Conservation (phyloP, 2,797 vertebrate genomes). For the Peromyscus eremicus region DNA sequence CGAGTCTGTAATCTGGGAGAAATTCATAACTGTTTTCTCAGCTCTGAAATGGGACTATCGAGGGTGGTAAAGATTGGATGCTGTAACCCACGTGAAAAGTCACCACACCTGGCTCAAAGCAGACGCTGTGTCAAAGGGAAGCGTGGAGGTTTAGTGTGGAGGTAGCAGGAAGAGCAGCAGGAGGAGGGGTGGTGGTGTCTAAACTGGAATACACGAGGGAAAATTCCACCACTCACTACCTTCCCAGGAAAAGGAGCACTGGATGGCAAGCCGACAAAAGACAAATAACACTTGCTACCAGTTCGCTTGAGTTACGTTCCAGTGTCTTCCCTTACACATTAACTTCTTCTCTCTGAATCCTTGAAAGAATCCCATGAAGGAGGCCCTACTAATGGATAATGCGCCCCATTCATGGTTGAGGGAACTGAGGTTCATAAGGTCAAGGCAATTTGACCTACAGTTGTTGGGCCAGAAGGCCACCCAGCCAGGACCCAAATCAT, state of each 20-base stretch:
- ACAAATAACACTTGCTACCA: background rate
- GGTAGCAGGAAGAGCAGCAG: background rate
- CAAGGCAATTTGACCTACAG: background rate
- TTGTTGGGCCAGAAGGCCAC: background rate
- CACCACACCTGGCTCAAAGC: background rate
- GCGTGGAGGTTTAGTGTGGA: background rate
- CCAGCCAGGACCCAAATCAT: background rate
- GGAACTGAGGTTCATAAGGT: background rate
- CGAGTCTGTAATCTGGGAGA: background rate
- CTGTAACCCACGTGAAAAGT: fast-evolving
- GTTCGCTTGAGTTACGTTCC: background rate
- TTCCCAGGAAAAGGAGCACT: background rate
- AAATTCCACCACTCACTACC: background rate
- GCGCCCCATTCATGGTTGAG: background rate
- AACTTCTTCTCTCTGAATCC: background rate
- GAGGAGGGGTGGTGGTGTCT: background rate
- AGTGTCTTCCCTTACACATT: background rate
- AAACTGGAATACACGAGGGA: background rate
- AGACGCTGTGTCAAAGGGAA: background rate
- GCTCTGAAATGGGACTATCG: background rate
- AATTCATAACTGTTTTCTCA: background rate
- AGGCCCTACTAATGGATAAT: background rate
- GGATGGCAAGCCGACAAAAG: background rate
- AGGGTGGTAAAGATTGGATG: background rate
- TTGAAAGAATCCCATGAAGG: background rate